These are phyloP conservation scores for Drosophila demipolita DNA, from an alignment of 2,888 invertebrate genomes.

Conservation along the genomic window DNA sequence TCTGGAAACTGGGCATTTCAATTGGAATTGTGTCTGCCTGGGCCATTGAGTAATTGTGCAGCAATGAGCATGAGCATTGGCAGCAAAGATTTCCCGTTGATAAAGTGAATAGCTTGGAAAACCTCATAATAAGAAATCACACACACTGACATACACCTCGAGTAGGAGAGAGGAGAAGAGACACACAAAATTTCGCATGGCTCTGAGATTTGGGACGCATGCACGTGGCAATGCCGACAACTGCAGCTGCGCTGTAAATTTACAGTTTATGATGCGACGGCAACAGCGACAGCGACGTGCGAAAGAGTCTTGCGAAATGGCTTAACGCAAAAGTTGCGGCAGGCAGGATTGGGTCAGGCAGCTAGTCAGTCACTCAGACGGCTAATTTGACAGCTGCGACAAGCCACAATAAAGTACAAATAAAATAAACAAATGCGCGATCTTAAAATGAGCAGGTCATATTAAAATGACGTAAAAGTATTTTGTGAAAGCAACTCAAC, in stretches of 20 bases:
- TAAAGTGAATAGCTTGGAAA: conserved; percentile 70
- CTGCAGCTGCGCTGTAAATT: conserved; percentile 77
- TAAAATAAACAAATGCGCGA: conserved; percentile 26
- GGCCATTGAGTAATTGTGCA: conserved; percentile 79
- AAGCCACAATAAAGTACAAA: conserved; percentile 18
- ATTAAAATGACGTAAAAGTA: not conserved
- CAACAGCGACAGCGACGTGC: conserved; percentile 27
- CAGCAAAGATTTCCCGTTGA: conserved; percentile 76
- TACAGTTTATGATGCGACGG: conserved; percentile 74
- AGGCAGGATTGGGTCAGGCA: conserved; percentile 65
- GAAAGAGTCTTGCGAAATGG: conserved; percentile 63
- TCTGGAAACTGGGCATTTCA: conserved; percentile 54
- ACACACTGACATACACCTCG: conserved; percentile 28
- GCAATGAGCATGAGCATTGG: conserved; percentile 63
- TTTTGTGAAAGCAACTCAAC: not conserved
- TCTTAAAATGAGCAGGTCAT: conserved; percentile 9
- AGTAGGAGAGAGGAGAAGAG: not conserved
- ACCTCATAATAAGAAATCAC: conserved; percentile 77
- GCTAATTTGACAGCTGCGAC: conserved; percentile 66
- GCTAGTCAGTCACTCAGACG: conserved; percentile 41
- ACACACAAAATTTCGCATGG: conserved; percentile 51
- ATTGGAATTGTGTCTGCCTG: conserved; percentile 53
- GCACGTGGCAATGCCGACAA: conserved; percentile 74
- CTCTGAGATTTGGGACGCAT: conserved; percentile 63
- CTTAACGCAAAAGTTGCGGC: conserved; percentile 28